phyloP scores from a whole-genome alignment of 2,113 vertebrate species.

The Pelusios castaneus region DNA sequence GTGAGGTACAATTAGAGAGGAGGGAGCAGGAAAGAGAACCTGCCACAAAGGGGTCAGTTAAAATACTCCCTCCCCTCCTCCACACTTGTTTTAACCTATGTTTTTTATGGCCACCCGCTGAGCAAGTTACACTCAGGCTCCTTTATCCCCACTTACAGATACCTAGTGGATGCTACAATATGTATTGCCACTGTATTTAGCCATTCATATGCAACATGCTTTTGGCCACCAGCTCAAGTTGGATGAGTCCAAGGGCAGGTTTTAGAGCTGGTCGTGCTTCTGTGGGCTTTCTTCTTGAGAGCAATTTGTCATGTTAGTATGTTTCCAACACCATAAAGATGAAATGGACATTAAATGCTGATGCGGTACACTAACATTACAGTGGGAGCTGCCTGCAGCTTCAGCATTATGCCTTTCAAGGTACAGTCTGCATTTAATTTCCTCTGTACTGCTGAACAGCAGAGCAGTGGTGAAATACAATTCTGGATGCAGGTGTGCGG shows the following conservation, averaged over 20 bases:
- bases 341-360: not conserved
- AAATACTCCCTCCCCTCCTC: not conserved
- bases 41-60: not conserved
- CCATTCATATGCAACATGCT: accelerated
- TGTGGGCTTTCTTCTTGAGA: not conserved
- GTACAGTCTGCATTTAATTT: not conserved
- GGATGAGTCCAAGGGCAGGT: not conserved
- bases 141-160: not conserved
- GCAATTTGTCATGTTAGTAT: not conserved
- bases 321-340: not conserved
- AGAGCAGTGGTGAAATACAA: not conserved
- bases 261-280: not conserved
- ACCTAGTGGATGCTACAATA: not conserved
- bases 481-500: too few species aligned
- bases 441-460: not conserved
- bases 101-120: not conserved
- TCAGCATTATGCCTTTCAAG: not conserved
- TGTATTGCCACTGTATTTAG: too few species aligned
- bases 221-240: not conserved
- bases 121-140: not conserved
- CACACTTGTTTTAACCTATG: not conserved
- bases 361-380: not conserved
- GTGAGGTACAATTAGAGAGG: not conserved
- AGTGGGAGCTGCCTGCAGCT: not conserved
- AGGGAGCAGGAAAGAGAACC: not conserved